Evolutionary conservation across 2,113 vertebrate genomes (phyloP).

Genomic region (Salvelinus alpinus): DNA sequence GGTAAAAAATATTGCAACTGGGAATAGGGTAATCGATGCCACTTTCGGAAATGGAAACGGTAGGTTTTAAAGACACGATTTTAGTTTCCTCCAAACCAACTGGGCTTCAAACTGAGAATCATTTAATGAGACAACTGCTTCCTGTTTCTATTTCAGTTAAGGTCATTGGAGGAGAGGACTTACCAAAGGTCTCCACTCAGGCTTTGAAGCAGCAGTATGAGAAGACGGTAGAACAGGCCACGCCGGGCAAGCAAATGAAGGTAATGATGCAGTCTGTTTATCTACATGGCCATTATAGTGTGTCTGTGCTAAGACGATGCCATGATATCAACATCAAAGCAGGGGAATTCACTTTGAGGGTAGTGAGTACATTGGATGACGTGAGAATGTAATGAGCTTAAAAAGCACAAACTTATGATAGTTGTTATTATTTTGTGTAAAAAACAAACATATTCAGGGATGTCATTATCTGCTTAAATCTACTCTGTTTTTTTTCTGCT

Average conservation of each 20-base stretch:
- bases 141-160: conserved; percentile 74
- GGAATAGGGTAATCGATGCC: conserved; percentile 64
- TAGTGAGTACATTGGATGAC: conserved; percentile 38
- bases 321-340: conserved; percentile 40
- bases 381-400: conserved; percentile 28
- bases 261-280: conserved; percentile 72
- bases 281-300: conserved; percentile 26
- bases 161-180: conserved; percentile 79
- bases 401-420: not conserved
- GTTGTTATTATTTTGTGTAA: not conserved
- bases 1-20: conserved; percentile 59
- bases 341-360: conserved; percentile 30
- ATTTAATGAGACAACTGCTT: conserved; percentile 66
- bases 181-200: conserved; percentile 86
- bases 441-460: not conserved
- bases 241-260: conserved; percentile 86
- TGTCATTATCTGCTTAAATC: not conserved
- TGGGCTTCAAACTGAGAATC: conserved; percentile 53
- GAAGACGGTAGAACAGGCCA: conserved; percentile 77
- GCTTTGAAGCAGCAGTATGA: conserved; percentile 93
- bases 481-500: not conserved
- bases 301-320: conserved; percentile 22
- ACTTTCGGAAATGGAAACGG: conserved; percentile 66
- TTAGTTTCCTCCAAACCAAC: conserved; percentile 58
- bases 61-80: conserved; percentile 65